Evolutionary conservation across 2,888 invertebrate genomes (phyloP), one percentile per base, ranked within the genome.

Genomic region (Agrochola lychnidis): DNA sequence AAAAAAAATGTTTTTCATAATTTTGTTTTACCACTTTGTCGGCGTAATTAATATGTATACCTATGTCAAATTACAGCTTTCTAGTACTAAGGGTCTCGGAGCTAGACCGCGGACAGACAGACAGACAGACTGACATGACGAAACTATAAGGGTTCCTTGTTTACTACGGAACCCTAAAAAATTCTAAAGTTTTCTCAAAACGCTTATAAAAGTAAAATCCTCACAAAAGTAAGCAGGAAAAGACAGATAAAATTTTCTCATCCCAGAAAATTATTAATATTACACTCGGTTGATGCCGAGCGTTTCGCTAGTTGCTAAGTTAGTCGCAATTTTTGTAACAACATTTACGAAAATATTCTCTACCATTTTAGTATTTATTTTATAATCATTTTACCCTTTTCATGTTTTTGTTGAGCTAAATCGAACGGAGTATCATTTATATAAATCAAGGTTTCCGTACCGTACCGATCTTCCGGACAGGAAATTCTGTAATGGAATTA

Each of bases 391-490:
- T 56, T 36, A 0, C 1, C 22, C 4, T 42, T 45, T 51, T 73
- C 19, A 10, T n/a, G 2, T 10, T 53, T 25, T 36, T 45, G 25
- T 70, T 0, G 42, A 45, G 4, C 53, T 48, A 56, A 48, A 56
- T 79, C 30, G 12, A 56, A 70, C 19, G 4, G 10, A 45, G 7
- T n/a, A 16, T 40, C 40, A 40, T 42, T 48, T 36, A 59, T 63
- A n/a, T 63, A 19, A 79, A 78, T 72, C 63, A 71, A 51, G 14
- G 9, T 72, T 63, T 51, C 48, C 40, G 48, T 70, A 77, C 19
- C 30, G 7, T 12, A 67, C 22, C 16, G 45, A 45, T 42, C 45
- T 67, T 67, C 22, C 51, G 25, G 40, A 16, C 22, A 5, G 14
- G 9, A 42, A 71, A 79, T 63, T 22, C 14, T 9, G 9, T 51